These are phyloP conservation scores for Brachyhypopomus gauderio DNA, from an alignment of 2,113 vertebrate species.

Conservation along the genomic window DNA sequence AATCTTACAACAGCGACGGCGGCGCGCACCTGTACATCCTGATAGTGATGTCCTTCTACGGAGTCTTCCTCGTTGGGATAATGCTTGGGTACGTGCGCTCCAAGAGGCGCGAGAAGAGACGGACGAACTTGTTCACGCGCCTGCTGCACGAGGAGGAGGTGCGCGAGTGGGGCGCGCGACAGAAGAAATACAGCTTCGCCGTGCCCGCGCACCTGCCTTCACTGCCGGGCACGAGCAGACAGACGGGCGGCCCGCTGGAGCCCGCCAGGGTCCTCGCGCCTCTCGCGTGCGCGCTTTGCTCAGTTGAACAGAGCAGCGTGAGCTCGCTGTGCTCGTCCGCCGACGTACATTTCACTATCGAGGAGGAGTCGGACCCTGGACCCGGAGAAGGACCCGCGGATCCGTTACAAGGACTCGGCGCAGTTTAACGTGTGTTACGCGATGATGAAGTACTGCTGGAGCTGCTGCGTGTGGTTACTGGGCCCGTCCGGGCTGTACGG, in stretches of 20 bases:
- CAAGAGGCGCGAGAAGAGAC: conserved; percentile 85
- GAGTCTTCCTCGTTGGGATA: conserved; percentile 88
- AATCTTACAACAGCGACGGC: conserved; percentile 58
- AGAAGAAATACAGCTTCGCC: conserved; percentile 75
- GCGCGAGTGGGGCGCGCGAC: conserved; percentile 85
- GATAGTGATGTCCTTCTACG: conserved; percentile 94
- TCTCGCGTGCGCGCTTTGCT: conserved; percentile 85
- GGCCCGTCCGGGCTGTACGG: conserved; percentile 48
- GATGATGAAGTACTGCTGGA: conserved; percentile 22
- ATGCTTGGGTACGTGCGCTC: conserved; percentile 92
- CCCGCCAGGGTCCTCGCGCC: conserved; percentile 78
- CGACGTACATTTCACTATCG: conserved; percentile 85
- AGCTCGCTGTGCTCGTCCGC: conserved; percentile 90
- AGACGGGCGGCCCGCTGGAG: conserved; percentile 72
- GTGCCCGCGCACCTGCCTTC: conserved; percentile 70
- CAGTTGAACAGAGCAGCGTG: conserved; percentile 88
- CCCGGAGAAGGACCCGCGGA: conserved; percentile 75
- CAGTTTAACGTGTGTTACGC: neutral
- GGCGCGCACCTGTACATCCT: conserved; percentile 89
- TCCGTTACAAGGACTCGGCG: conserved; percentile 50
- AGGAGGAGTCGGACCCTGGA: conserved; percentile 84
- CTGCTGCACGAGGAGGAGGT: conserved; percentile 90
- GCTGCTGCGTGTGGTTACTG: conserved; percentile 26
- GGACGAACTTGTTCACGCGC: conserved; percentile 79
- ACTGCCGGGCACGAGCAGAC: conserved; percentile 48